Evolutionary conservation across 1,140 invertebrate species (phyloP).

Genomic region (Dermatophagoides farinae): DNA sequence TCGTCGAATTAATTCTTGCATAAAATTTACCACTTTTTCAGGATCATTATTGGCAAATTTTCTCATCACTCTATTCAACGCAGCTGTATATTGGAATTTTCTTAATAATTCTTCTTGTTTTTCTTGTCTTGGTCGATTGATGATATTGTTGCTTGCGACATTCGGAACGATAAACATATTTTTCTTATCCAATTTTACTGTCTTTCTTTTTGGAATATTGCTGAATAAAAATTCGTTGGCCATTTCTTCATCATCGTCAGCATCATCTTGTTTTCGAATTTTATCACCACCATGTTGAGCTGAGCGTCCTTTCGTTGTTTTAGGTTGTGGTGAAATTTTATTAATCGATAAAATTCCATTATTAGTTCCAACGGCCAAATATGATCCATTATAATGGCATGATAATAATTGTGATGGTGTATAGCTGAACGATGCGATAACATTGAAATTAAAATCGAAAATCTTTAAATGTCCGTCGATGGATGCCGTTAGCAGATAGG

Average conservation of each 20-base stretch:
- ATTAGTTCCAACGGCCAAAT: conserved; percentile 12
- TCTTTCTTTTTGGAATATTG: not conserved
- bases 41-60: conserved; percentile 38
- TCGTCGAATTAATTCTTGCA: conserved; percentile 54
- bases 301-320: not conserved
- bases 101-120: conserved; percentile 10
- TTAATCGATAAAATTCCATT: conserved; percentile 11
- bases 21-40: conserved; percentile 49
- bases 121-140: not conserved
- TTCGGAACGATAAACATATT: not conserved
- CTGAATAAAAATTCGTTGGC: not conserved
- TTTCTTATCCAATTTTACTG: not conserved
- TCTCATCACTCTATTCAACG: not conserved
- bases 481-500: conserved; percentile 63
- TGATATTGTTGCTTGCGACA: not conserved
- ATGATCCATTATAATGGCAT: conserved; percentile 5
- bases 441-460: conserved; percentile 12
- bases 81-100: conserved; percentile 12
- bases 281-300: not conserved
- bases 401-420: conserved; percentile 12
- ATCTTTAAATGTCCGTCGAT: conserved; percentile 42
- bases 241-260: not conserved
- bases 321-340: not conserved
- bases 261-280: not conserved
- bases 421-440: conserved; percentile 9